Evolutionary conservation across 2,888 invertebrate genomes (phyloP).

Genomic region (Altica lythri): DNA sequence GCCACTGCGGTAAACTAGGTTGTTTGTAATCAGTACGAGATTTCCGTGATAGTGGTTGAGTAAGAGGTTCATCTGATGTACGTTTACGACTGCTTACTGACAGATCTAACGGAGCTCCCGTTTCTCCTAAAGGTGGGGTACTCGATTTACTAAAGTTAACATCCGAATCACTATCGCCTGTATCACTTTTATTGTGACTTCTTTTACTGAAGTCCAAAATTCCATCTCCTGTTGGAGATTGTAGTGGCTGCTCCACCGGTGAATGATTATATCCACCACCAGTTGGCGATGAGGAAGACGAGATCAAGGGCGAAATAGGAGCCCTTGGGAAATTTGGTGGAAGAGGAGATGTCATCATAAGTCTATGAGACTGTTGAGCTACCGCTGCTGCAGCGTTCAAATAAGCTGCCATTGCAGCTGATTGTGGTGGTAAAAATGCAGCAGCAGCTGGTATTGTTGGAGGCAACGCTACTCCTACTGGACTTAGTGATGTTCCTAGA

Average conservation of each 20-base stretch:
- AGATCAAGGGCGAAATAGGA: conserved; percentile 71
- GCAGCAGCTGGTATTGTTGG: conserved; percentile 68
- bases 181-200: conserved; percentile 37
- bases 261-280: conserved; percentile 44
- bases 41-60: conserved; percentile 69
- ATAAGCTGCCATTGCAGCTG: conserved; percentile 82
- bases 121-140: conserved; percentile 61
- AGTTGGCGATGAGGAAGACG: conserved; percentile 68
- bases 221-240: conserved; percentile 65
- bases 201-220: conserved; percentile 84
- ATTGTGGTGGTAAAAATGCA: conserved; percentile 74
- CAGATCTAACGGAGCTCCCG: conserved; percentile 77
- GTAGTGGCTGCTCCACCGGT: conserved; percentile 59
- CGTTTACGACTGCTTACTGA: conserved; percentile 78
- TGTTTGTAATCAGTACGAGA: conserved; percentile 73
- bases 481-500: conserved; percentile 66
- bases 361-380: conserved; percentile 72
- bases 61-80: conserved; percentile 63
- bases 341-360: conserved; percentile 69
- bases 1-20: conserved; percentile 71
- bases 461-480: conserved; percentile 68
- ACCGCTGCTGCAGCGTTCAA: conserved; percentile 70
- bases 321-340: conserved; percentile 57
- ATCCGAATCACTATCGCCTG: conserved; percentile 65
- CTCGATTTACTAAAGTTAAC: conserved; percentile 73